Base-by-base conservation (phyloP, 1,140 invertebrate genomes). In the Agraylea sexmaculata region DNA sequence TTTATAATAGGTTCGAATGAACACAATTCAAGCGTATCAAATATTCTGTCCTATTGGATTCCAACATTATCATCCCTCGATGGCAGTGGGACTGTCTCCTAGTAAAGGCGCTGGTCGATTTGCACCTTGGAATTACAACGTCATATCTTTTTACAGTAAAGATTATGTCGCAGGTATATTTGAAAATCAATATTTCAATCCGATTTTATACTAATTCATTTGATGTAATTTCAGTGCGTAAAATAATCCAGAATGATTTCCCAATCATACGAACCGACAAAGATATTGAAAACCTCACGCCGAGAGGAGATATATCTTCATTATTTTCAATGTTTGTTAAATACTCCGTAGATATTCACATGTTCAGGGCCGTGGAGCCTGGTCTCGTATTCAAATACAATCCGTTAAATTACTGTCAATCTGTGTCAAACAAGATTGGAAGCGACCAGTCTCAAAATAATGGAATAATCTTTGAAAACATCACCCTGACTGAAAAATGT, bases 21-120 rank as follows among this genome's bases (percentile, higher is more conserved):
- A 88, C 57, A 89, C 83, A 3, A 85, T 90, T 38, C 62, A 60
- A 33, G 75, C 77, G 38, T 80, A 75, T 56, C 87, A 90, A 69
- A 71, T 87, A 45, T 91, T 79, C 58, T 77, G 77, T 49, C 79
- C 87, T 16, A 77, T 87, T 25, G 83, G 83, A n/a, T 90, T 87
- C 56, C 69, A 74, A 32, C 78, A 79, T 56, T 86, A 75, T 62
- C 71, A 81, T 60, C 79, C 80, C 19, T 61, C 68, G 23, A 64
- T 82, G 55, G 53, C 58, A 52, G 66, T 68, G 58, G 62, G 56
- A 61, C 42, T 69, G 61, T 40, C 60, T 53, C 56, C 67, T 71
- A 60, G 59, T 69, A 58, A 82, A 59, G 77, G 78, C 59, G 71
- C 76, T 32, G 88, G 89, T 8, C 79, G 83, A 60, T 93, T 88